phyloP scores from a whole-genome alignment of 2,113 vertebrate species.

The Rhagologus leucostigma region DNA sequence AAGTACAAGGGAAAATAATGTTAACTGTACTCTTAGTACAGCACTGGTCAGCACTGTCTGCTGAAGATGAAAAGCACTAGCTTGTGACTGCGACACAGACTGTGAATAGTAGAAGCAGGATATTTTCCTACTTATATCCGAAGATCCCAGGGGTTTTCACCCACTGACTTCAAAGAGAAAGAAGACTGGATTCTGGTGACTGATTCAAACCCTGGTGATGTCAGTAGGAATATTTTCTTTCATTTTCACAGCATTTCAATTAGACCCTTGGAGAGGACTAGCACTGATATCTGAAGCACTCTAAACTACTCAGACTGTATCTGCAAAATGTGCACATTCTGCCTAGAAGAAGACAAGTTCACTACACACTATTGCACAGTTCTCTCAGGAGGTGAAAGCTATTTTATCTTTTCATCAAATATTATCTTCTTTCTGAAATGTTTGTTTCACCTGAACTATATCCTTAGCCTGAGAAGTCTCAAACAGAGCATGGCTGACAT shows the following conservation, averaged over 20 bases:
- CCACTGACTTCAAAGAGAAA: background rate
- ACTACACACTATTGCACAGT: background rate
- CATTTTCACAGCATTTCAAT: slow-evolving; percentile 21
- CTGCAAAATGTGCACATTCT: background rate
- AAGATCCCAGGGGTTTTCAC: background rate
- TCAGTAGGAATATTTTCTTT: background rate
- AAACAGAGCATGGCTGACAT: background rate
- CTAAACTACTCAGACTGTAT: background rate
- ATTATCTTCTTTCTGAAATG: slow-evolving; percentile 1
- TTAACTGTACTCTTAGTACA: background rate
- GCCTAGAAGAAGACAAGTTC: background rate
- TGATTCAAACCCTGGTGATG: background rate
- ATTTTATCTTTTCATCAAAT: slow-evolving; percentile 31
- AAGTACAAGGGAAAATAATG: background rate
- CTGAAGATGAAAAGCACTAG: background rate
- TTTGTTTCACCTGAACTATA: background rate
- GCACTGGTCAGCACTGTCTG: background rate
- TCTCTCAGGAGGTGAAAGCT: background rate
- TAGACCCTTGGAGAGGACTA: slow-evolving; percentile 20
- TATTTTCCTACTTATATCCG: background rate
- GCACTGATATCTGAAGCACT: background rate
- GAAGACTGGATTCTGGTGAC: background rate
- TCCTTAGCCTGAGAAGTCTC: background rate
- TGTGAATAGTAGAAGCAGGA: background rate
- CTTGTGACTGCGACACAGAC: background rate